A percentile compares a stretch with the other conserved stretches of the same genome.
phyloP scores from a whole-genome alignment of 2,888 invertebrate genomes.

The Dromius quadrimaculatus region DNA sequence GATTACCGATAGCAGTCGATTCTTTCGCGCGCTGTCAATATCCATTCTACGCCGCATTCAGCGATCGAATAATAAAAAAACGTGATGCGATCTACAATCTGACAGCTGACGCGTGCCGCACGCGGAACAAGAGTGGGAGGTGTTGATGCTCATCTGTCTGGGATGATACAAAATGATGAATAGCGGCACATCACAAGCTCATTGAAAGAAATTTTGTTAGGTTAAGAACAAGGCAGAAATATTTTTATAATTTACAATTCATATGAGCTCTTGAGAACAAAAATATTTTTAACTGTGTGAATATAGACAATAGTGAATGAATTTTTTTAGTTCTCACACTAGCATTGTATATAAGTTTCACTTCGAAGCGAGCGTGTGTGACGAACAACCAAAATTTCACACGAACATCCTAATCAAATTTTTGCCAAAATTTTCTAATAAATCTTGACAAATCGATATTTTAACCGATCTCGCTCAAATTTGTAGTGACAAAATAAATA shows the following conservation, averaged over 20 bases:
- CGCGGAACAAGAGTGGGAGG: neutral
- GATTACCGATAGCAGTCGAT: no score
- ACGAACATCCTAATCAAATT: no score
- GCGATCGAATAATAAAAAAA: slow-evolving; percentile 31
- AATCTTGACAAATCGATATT: no score
- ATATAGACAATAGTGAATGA: slow-evolving; percentile 16
- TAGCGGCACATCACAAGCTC: neutral
- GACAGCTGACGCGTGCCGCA: slow-evolving; percentile 4
- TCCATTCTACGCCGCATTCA: slow-evolving; percentile 7
- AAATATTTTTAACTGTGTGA: neutral
- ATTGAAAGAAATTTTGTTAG: neutral
- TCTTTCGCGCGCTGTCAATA: no score
- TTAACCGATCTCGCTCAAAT: no score
- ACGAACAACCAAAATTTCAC: slow-evolving; percentile 27
- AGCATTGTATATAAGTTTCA: slow-evolving; percentile 27
- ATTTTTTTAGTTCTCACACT: slow-evolving; percentile 25
- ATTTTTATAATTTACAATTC: slow-evolving; percentile 18
- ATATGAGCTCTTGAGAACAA: slow-evolving; percentile 26
- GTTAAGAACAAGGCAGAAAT: neutral
- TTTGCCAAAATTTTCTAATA: no score
- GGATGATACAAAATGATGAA: slow-evolving; percentile 4
- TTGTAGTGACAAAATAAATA: no score
- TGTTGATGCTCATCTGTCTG: neutral
- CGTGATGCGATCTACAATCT: slow-evolving; percentile 15
- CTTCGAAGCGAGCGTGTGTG: slow-evolving; percentile 31